Evolutionary conservation across 2,113 vertebrate genomes (phyloP), one percentile per base, ranked within the genome.

Genomic region (Tetrao urogallus): DNA sequence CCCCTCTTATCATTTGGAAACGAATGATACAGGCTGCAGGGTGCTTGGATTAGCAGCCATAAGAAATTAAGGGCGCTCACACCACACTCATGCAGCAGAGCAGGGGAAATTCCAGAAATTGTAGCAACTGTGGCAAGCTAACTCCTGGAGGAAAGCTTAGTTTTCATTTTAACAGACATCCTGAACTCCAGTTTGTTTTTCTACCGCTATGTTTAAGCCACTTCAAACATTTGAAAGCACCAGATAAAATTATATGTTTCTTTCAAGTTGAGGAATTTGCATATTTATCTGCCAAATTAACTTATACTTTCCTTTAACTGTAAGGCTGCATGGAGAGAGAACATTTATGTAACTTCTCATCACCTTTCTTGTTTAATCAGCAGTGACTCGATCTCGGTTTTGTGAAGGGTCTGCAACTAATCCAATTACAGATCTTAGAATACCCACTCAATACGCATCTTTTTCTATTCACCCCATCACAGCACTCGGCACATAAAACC

Each of bases 291-390:
- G 85, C 78, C 87, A 87, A 91, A 79, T 93, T 43, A 91, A 84
- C 21, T 82, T 76, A 11, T 72, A 38, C 89, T 95, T 92, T 71
- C 22, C 47, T 70, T 43, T 14, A 48, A 47, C 61, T 57, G n/a
- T 57, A 11, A 70, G 61, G 61, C 79, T 92, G 63, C 45, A 13
- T 11, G 45, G 47, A 40, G 75, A 42, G 69, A 84, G 81, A 48
- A 65, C 57, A n/a, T 89, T 94, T 86, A 58, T 28, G n/a, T 79
- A 89, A 92, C 65, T 91, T 57, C 3, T 1, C 56, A 32, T 88
- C 69, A 74, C 88, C 69, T 81, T 88, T 94, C 79, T 72, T 90
- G 82, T 92, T 86, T 94, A 42, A 91, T 90, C 82, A 94, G 90
- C 88, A 88, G 43, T 84, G 66, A 71, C 83, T 88, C 57, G 67